Percentiles rank a stretch among this genome's conserved stretches.
These are phyloP conservation scores for Polydrusus tereticollis DNA, from an alignment of 2,888 invertebrate species.

Conservation along the genomic window DNA sequence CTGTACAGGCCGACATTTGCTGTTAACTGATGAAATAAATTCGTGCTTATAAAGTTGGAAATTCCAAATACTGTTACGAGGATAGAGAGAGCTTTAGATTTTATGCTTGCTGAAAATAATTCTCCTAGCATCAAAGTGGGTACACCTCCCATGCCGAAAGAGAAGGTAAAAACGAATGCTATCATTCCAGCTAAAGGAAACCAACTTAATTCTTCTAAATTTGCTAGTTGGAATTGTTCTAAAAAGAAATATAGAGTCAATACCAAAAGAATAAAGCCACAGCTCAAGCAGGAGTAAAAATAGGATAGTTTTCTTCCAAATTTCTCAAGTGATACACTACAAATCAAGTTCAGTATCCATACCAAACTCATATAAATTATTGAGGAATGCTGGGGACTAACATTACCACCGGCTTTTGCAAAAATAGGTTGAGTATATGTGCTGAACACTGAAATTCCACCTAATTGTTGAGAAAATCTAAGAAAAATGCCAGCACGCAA, in stretches of 20 bases:
- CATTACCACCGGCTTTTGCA: slow-evolving; percentile 59
- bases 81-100: slow-evolving; percentile 56
- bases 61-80: slow-evolving; percentile 28
- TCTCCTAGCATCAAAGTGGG: slow-evolving; percentile 56
- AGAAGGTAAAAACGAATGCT: slow-evolving; percentile 39
- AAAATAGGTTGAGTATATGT: slow-evolving; percentile 61
- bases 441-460: slow-evolving; percentile 57
- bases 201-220: slow-evolving; percentile 54
- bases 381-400: slow-evolving; percentile 58
- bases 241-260: slow-evolving; percentile 56
- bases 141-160: slow-evolving; percentile 55
- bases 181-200: slow-evolving; percentile 59
- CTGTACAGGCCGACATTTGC: slow-evolving; percentile 56
- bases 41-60: slow-evolving; percentile 47
- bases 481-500: slow-evolving; percentile 58
- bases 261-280: slow-evolving; percentile 34
- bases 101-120: slow-evolving; percentile 59
- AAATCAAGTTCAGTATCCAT: slow-evolving; percentile 49
- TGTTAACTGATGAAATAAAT: slow-evolving; percentile 59
- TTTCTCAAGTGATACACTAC: slow-evolving; percentile 55
- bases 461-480: slow-evolving; percentile 59
- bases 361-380: slow-evolving; percentile 56
- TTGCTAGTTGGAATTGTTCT: slow-evolving; percentile 47
- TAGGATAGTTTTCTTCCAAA: slow-evolving; percentile 58
- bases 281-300: slow-evolving; percentile 56